Conservation (phyloP, 2,113 vertebrate genomes). For the Atrichornis clamosus region DNA sequence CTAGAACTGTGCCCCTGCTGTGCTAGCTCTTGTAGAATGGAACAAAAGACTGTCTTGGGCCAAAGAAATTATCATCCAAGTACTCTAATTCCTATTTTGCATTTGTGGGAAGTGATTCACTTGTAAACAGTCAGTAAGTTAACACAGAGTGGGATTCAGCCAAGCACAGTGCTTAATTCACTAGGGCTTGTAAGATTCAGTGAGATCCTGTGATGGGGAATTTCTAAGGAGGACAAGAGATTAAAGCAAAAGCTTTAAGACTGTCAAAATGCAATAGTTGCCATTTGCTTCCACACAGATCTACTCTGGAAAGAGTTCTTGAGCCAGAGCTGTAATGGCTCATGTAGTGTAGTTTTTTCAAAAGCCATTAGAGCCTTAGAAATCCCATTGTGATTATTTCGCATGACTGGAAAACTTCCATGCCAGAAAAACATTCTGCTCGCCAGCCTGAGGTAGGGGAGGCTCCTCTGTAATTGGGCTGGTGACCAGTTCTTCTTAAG, state of each 20-base stretch:
- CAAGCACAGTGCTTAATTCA: neutral
- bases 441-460: neutral
- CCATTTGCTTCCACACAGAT: neutral
- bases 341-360: neutral
- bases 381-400: conserved; percentile 13
- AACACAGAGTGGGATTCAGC: neutral
- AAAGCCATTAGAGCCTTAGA: conserved; percentile 4
- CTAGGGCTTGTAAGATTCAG: neutral
- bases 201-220: neutral
- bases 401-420: neutral
- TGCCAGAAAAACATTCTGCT: neutral
- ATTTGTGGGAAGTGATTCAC: neutral
- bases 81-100: neutral
- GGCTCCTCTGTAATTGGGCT: neutral
- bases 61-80: neutral
- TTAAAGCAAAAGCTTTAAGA: neutral
- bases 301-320: neutral
- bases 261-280: neutral
- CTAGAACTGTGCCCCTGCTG: neutral
- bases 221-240: neutral
- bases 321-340: neutral
- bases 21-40: neutral
- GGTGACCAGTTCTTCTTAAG: neutral
- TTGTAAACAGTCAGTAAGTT: neutral
- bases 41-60: neutral